Percentiles rank a stretch among this genome's conserved stretches.
These are phyloP conservation scores for Anthopleura xanthogrammica DNA, from an alignment of 92 coral and sea anemone genomes.

Conservation along the genomic window DNA sequence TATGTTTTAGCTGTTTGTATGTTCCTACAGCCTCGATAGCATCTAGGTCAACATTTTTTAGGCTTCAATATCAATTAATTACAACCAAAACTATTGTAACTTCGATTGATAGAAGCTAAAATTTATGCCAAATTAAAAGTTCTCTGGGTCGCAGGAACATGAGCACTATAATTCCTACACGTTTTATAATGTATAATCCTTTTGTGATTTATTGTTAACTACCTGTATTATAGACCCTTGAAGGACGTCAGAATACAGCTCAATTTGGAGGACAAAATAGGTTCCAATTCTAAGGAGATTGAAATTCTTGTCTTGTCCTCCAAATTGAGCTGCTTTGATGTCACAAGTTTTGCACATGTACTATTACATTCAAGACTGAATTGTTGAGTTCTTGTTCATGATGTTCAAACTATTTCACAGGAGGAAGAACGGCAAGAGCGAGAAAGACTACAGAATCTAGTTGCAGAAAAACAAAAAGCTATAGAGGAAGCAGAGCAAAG, in stretches of 20 bases:
- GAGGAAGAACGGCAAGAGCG: constrained; percentile 86
- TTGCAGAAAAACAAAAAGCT: constrained; percentile 77
- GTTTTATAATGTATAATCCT: too few species aligned
- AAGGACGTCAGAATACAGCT: too few species aligned
- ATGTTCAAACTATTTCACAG: constrained; percentile 49
- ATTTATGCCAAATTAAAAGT: too few species aligned
- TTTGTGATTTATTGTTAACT: background rate
- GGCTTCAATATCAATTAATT: background rate
- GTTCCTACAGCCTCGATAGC: too few species aligned
- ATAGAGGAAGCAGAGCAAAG: constrained; percentile 89
- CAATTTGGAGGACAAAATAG: too few species aligned
- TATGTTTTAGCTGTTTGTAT: background rate
- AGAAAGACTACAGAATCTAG: constrained; percentile 75
- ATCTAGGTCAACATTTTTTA: too few species aligned
- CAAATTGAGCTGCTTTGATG: background rate
- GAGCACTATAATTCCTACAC: too few species aligned
- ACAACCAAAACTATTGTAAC: too few species aligned
- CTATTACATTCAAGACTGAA: background rate
- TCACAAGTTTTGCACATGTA: background rate
- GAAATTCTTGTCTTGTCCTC: too few species aligned
- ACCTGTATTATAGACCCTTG: background rate
- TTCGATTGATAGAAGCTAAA: background rate
- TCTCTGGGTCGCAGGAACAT: too few species aligned
- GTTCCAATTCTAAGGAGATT: too few species aligned
- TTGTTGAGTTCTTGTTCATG: background rate